Evolutionary conservation across 1,140 invertebrate species (phyloP).

Genomic region (Ostrea edulis): DNA sequence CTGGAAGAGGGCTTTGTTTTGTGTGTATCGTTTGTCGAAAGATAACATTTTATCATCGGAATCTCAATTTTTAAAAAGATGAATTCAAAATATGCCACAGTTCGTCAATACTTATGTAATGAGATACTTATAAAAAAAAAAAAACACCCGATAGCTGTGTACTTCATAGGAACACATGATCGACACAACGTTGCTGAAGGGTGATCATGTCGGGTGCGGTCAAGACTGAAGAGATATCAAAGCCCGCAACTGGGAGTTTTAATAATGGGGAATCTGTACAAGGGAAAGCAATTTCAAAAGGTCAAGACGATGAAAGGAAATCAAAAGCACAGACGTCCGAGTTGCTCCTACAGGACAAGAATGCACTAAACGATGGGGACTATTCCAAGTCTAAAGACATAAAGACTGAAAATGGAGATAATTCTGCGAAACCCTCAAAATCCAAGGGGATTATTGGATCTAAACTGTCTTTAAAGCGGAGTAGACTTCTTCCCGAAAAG

Average conservation of each 20-base stretch:
- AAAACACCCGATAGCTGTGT: not conserved
- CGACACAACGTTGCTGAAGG: not conserved
- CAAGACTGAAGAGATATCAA: not conserved
- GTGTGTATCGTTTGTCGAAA: not conserved
- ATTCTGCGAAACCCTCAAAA: not conserved
- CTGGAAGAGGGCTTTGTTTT: not conserved
- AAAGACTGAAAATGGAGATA: not conserved
- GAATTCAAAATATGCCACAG: not conserved
- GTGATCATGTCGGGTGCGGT: not conserved
- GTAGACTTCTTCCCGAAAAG: not conserved
- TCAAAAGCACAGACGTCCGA: not conserved
- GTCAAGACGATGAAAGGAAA: not conserved
- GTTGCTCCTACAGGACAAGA: not conserved
- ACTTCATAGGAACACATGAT: not conserved
- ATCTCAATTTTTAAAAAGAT: not conserved
- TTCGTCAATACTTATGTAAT: conserved; percentile 16
- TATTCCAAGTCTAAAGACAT: not conserved
- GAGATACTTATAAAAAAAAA: not conserved
- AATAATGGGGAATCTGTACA: not conserved
- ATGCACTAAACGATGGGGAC: not conserved
- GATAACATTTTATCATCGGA: not conserved
- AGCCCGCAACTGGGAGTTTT: not conserved
- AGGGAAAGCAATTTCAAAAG: not conserved
- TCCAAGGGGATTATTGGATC: not conserved
- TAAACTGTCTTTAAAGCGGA: not conserved